These are phyloP conservation scores for Morpho deidamia DNA, from an alignment of 2,888 invertebrate species.

Conservation along the genomic window DNA sequence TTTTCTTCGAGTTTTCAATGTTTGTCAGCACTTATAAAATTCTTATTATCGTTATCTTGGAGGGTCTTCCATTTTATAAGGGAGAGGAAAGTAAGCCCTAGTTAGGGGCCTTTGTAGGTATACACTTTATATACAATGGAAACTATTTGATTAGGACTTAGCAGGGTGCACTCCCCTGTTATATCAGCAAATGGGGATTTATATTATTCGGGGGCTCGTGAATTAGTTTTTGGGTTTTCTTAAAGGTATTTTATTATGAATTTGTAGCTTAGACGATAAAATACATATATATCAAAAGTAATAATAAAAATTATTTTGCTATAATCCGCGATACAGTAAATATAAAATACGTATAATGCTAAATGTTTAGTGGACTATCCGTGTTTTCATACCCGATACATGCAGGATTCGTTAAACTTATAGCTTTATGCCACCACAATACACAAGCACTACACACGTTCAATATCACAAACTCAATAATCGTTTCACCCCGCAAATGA, in stretches of 20 bases:
- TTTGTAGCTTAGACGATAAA: not conserved
- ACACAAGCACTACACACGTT: no score
- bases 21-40: slow-evolving; percentile 4
- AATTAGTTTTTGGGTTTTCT: slow-evolving; percentile 8
- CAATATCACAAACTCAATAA: no score
- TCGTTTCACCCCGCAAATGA: no score
- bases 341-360: no score
- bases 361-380: no score
- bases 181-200: slow-evolving; percentile 10
- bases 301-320: no score
- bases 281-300: no score
- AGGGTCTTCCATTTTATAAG: slow-evolving; percentile 2
- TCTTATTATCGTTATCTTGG: slow-evolving; percentile 1
- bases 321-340: no score
- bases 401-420: no score
- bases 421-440: no score
- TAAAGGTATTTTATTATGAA: slow-evolving; percentile 1
- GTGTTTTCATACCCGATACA: no score
- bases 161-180: slow-evolving; percentile 6
- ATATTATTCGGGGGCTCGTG: slow-evolving; percentile 4
- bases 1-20: not conserved
- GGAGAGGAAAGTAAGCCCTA: slow-evolving; percentile 3
- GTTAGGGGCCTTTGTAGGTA: not conserved
- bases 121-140: slow-evolving; percentile 4
- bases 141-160: slow-evolving; percentile 9